A percentile compares a stretch with the other conserved stretches of the same genome.
Conservation (phyloP, 2,888 invertebrate genomes). For the Lissocephala sabroskyi region DNA sequence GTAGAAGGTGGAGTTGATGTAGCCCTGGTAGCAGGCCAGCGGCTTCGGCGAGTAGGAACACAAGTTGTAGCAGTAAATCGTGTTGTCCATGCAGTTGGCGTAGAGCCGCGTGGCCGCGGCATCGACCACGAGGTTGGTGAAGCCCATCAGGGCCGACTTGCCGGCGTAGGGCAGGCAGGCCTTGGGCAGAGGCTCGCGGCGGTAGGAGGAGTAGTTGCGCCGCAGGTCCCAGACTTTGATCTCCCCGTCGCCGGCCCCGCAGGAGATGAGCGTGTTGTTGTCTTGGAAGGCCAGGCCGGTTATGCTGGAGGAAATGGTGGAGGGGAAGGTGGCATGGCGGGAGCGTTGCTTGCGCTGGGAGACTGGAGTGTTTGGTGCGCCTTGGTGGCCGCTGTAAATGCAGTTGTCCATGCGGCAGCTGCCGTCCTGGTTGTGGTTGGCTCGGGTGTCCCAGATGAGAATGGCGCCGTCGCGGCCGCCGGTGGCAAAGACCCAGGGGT, state of each 20-base stretch:
- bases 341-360: constrained; percentile 73
- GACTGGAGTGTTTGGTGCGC: constrained; percentile 73
- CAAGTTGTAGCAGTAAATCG: constrained; percentile 88
- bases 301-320: constrained; percentile 80
- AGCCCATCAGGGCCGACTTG: constrained; percentile 79
- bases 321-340: constrained; percentile 72
- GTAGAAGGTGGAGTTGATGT: constrained; percentile 87
- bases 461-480: constrained; percentile 92
- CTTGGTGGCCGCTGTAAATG: constrained; percentile 74
- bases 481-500: constrained; percentile 86
- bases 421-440: constrained; percentile 71
- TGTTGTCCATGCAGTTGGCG: constrained; percentile 90
- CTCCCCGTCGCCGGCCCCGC: constrained; percentile 89
- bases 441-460: constrained; percentile 87
- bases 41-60: constrained; percentile 80
- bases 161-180: constrained; percentile 83
- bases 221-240: constrained; percentile 92
- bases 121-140: constrained; percentile 85
- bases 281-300: constrained; percentile 90
- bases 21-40: constrained; percentile 79
- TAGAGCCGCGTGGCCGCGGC: constrained; percentile 80
- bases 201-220: constrained; percentile 82
- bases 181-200: constrained; percentile 81
- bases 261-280: constrained; percentile 83
- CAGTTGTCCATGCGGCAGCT: constrained; percentile 80